These are phyloP conservation scores for Phainopepla nitens DNA, from an alignment of 2,113 vertebrate genomes.

Conservation along the genomic window DNA sequence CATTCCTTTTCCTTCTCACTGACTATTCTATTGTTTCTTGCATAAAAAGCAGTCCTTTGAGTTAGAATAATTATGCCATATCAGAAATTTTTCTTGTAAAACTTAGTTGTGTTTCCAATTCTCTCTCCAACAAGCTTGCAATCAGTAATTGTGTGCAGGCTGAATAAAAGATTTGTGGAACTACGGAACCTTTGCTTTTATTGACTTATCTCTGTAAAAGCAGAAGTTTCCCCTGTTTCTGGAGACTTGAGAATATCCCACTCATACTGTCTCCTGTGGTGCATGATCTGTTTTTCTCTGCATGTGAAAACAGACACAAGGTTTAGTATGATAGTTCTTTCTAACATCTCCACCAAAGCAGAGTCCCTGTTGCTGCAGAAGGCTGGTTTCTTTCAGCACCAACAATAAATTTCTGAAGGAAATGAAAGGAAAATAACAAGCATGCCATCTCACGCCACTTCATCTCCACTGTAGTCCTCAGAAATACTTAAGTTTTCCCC, in stretches of 20 bases:
- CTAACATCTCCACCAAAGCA: not conserved
- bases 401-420: not conserved
- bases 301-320: not conserved
- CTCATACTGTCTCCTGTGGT: not conserved
- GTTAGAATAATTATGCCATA: not conserved
- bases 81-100: not conserved
- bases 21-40: not conserved
- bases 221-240: not conserved
- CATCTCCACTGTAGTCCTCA: not conserved
- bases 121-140: not conserved
- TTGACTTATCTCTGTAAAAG: not conserved
- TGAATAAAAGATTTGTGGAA: not conserved
- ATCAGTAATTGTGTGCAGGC: not conserved
- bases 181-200: not conserved
- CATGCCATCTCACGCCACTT: not conserved
- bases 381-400: not conserved
- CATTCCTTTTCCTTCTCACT: not conserved
- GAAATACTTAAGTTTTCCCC: not conserved
- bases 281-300: not conserved
- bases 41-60: not conserved
- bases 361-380: not conserved
- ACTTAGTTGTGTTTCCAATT: not conserved
- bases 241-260: not conserved
- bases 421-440: not conserved
- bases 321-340: not conserved